phyloP scores from a whole-genome alignment of 2,888 invertebrate species.

The Harpagoxenus sublaevis region DNA sequence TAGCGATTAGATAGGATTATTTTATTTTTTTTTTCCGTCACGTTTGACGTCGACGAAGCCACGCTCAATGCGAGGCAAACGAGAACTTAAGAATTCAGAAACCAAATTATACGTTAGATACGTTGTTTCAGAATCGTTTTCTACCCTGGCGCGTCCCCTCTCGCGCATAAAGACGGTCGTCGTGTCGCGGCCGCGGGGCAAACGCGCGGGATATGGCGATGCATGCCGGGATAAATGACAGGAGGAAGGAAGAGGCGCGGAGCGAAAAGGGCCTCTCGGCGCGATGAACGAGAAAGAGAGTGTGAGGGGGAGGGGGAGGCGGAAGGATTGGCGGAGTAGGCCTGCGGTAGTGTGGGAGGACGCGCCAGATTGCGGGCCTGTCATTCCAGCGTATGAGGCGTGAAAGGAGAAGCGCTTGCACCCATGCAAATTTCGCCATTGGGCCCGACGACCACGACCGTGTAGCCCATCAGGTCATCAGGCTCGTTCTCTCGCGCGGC shows the following conservation, averaged over 20 bases:
- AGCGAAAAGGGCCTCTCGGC: conserved; percentile 50
- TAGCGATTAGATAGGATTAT: not conserved
- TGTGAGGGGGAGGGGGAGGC: not conserved
- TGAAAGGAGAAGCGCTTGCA: conserved; percentile 76
- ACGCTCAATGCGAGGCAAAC: conserved; percentile 14
- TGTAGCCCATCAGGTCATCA: conserved; percentile 61
- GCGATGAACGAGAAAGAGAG: conserved; percentile 30
- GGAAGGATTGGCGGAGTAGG: conserved; percentile 30
- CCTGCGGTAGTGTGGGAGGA: conserved; percentile 78
- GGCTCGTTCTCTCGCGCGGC: conserved; percentile 57
- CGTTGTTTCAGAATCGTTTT: conserved; percentile 31
- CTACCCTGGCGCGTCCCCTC: conserved; percentile 47
- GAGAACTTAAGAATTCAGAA: conserved; percentile 33
- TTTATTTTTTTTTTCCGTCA: not conserved
- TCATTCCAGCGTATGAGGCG: conserved; percentile 77
- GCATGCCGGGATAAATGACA: conserved; percentile 76
- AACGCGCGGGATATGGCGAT: conserved; percentile 58
- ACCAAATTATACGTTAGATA: conserved; percentile 55
- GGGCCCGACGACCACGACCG: conserved; percentile 35
- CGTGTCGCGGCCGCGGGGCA: conserved; percentile 65
- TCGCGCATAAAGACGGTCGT: conserved; percentile 45
- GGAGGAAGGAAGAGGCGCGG: conserved; percentile 59
- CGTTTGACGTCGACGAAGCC: not conserved
- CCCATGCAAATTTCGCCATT: conserved; percentile 73
- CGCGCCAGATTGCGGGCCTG: conserved; percentile 81